Percentiles rank a stretch among this genome's conserved stretches.
Evolutionary conservation across 2,797 vertebrate genomes (phyloP).

Genomic region (Pelochelys cantorii): DNA sequence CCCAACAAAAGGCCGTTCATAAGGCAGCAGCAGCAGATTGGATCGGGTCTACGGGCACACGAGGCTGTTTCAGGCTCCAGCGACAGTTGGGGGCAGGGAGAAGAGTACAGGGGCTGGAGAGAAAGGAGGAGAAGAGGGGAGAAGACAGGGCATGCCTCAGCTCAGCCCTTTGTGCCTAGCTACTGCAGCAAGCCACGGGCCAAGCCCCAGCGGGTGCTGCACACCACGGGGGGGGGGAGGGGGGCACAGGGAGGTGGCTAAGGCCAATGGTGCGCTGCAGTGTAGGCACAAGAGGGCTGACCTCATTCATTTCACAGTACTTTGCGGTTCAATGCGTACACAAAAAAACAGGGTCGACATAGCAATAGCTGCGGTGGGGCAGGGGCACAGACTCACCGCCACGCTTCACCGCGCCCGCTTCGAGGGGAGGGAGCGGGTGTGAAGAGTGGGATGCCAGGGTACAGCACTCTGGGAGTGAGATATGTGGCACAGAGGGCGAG

Average conservation of each 20-base stretch:
- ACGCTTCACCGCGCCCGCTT: accelerated
- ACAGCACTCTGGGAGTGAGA: accelerated
- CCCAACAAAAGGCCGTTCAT: neutral
- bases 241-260: neutral
- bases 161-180: neutral
- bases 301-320: accelerated
- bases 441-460: neutral
- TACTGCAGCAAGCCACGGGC: accelerated
- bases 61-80: conserved; percentile 14
- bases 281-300: accelerated
- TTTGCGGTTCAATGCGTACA: accelerated
- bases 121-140: neutral
- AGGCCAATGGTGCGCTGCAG: accelerated
- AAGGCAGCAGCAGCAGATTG: neutral
- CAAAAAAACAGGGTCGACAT: accelerated
- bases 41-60: neutral
- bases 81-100: conserved; percentile 6
- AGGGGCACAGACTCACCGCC: neutral
- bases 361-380: accelerated
- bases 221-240: neutral
- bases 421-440: accelerated
- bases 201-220: accelerated
- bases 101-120: conserved; percentile 13
- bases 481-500: accelerated
- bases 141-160: neutral